Percentiles rank a stretch among this genome's conserved stretches.
phyloP scores from a whole-genome alignment of 2,113 vertebrate species.

The Rhabdomys dilectus region DNA sequence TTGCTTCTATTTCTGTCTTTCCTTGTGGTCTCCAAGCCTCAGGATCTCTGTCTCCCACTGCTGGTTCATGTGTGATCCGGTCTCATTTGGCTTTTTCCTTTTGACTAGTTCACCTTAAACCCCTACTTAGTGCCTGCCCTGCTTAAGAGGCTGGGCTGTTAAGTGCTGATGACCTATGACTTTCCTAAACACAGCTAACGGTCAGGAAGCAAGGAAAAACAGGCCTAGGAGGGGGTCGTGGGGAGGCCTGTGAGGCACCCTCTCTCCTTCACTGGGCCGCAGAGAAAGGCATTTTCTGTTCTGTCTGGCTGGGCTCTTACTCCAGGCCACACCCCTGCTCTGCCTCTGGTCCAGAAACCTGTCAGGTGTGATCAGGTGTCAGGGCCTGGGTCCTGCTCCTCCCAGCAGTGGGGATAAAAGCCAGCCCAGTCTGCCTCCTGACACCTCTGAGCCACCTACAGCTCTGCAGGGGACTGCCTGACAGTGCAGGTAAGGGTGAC shows the following conservation, averaged over 20 bases:
- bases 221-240: neutral
- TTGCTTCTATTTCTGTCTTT: neutral
- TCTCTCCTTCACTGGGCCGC: neutral
- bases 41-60: neutral
- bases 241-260: neutral
- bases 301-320: too few relatives aligned
- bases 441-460: neutral
- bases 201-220: neutral
- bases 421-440: neutral
- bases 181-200: neutral
- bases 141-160: neutral
- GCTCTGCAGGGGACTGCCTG: neutral
- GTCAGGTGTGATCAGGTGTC: neutral
- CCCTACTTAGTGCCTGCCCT: neutral
- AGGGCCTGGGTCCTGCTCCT: neutral
- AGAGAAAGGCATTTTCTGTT: neutral
- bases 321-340: neutral
- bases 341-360: neutral
- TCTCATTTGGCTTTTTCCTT: neutral
- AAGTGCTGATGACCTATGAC: neutral
- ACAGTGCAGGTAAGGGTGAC: neutral
- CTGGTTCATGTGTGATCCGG: neutral
- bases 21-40: neutral
- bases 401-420: neutral
- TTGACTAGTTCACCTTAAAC: neutral